Evolutionary conservation across 2,113 vertebrate genomes (phyloP).

Genomic region (Sminthopsis crassicaudata): DNA sequence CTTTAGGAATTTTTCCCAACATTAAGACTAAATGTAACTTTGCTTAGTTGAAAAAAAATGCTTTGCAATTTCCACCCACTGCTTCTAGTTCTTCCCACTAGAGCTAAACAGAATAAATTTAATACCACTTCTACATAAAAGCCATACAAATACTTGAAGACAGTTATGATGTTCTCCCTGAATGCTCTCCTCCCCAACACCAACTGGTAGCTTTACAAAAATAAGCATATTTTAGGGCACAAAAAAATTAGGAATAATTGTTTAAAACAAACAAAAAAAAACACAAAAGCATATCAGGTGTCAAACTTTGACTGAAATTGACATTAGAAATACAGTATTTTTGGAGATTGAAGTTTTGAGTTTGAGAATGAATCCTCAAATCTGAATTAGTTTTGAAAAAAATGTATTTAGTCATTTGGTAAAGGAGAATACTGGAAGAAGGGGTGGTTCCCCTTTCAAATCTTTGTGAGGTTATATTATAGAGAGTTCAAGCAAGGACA

Average conservation of each 20-base stretch:
- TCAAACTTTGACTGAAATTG: not conserved
- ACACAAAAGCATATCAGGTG: not conserved
- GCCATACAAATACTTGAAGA: not conserved
- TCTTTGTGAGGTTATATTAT: not conserved
- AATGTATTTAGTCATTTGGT: not conserved
- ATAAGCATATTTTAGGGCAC: not conserved
- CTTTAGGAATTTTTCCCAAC: too few species aligned
- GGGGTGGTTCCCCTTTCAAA: not conserved
- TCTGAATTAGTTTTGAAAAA: not conserved
- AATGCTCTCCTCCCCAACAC: not conserved
- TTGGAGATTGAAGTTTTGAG: not conserved
- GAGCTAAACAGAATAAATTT: too few species aligned
- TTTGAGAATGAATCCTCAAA: not conserved
- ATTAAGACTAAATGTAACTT: too few species aligned
- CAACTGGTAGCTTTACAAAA: not conserved
- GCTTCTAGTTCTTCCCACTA: too few species aligned
- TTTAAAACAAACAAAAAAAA: not conserved
- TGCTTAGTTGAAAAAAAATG: too few species aligned
- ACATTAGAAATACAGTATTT: not conserved
- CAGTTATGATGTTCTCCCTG: not conserved
- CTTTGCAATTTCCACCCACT: too few species aligned
- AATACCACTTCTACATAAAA: too few species aligned
- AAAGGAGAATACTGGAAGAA: not conserved
- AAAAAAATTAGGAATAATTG: not conserved
- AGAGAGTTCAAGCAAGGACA: not conserved